Conservation (phyloP, 2,888 invertebrate species). For the Phragmatobia fuliginosa region DNA sequence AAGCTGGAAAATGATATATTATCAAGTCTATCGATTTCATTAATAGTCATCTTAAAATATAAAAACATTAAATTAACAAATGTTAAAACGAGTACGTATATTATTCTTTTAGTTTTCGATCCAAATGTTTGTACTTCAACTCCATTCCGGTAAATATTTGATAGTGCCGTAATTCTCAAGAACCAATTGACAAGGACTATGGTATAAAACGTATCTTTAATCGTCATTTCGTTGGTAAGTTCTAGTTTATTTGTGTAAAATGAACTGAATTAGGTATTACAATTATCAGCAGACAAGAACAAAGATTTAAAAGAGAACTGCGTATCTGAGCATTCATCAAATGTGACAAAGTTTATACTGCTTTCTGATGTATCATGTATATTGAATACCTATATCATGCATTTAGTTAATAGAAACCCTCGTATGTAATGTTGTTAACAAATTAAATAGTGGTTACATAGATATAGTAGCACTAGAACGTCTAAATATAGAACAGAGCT, state of each 20-base stretch:
- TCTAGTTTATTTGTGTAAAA: too few relatives aligned
- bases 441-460: neutral
- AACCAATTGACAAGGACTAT: constrained; percentile 28
- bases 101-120: constrained; percentile 18
- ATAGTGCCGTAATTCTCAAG: constrained; percentile 25
- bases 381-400: neutral
- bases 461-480: neutral
- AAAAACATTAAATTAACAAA: constrained; percentile 29
- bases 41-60: constrained; percentile 21
- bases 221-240: neutral
- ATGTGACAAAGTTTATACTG: neutral
- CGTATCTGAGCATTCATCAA: neutral
- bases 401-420: neutral
- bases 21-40: neutral
- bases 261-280: neutral
- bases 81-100: constrained; percentile 21
- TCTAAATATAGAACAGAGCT: neutral
- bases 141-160: constrained; percentile 29
- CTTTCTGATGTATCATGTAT: neutral
- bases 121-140: constrained; percentile 17
- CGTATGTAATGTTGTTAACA: neutral
- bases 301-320: neutral
- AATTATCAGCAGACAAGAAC: neutral
- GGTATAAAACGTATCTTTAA: constrained; percentile 31
- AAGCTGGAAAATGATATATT: constrained; percentile 29